phyloP scores from a whole-genome alignment of 2,113 vertebrate genomes.

The Hystrix cristata region DNA sequence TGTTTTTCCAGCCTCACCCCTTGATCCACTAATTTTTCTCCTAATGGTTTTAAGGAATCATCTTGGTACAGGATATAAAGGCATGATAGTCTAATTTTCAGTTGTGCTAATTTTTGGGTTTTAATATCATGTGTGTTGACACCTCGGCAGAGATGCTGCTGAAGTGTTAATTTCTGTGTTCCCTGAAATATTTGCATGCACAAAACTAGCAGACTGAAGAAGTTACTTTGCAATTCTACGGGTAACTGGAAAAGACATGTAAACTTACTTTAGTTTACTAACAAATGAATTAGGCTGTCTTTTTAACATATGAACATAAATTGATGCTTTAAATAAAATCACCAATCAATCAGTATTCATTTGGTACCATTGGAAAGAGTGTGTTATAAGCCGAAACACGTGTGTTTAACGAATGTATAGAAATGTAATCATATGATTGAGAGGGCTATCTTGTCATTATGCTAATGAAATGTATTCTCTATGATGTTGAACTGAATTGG shows the following conservation, averaged over 20 bases:
- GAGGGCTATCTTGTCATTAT: not conserved
- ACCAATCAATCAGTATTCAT: slow-evolving; percentile 38
- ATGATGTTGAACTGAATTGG: not conserved
- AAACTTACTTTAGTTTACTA: slow-evolving; percentile 65
- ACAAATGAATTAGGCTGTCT: slow-evolving; percentile 10
- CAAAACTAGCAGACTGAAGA: not conserved
- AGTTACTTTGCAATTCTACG: slow-evolving; percentile 5
- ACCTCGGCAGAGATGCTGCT: not conserved
- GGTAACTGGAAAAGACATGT: slow-evolving; percentile 54
- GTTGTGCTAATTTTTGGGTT: not conserved
- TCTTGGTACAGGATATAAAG: not conserved
- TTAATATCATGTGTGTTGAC: slow-evolving; percentile 41
- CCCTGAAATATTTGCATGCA: not conserved
- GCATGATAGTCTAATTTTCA: not conserved
- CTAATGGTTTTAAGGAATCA: not conserved
- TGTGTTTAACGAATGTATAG: not conserved
- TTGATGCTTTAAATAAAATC: slow-evolving; percentile 55
- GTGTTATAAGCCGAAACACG: slow-evolving; percentile 35
- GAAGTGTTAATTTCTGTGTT: slow-evolving; percentile 63
- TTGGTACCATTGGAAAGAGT: not conserved
- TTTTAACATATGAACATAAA: slow-evolving; percentile 15
- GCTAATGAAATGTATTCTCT: not conserved
- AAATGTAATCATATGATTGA: not conserved
- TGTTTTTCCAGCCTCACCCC: not conserved
- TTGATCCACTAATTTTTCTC: not conserved